Evolutionary conservation across 2,113 vertebrate genomes (phyloP), one percentile per base, ranked within the genome.

Genomic region (Onychorhynchus coronatus): DNA sequence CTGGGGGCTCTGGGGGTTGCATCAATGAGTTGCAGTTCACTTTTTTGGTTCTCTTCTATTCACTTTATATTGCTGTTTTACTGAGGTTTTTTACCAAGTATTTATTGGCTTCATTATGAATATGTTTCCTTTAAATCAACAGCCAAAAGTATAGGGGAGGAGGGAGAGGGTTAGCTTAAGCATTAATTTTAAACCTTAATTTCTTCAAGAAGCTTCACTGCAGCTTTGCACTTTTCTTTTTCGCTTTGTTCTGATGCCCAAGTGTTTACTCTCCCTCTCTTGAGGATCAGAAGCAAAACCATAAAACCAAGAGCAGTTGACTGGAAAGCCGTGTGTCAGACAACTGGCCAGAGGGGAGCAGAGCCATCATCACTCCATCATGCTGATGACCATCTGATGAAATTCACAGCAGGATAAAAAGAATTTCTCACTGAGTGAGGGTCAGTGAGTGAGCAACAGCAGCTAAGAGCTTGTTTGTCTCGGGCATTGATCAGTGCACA

Each of bases 391-490:
- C 84, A 79, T 78, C 75, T 80, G 61, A 88, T 84, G 47, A 56
- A 92, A 96, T 56, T 87, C 82, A 81, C 39, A 89, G 66, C 71
- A 42, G 46, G 49, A 85, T 56, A 70, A 83, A 88, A 85, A 58
- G 18, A 35, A 93, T 94, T 94, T 91, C 56, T 88, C 25, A 55
- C 61, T 17, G 59, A 65, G n/a, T 3, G 4, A 82, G 91, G 86
- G 87, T 61, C 88, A 91, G 73, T 19, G 61, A 93, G 63, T 52
- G 79, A 94, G 59, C 61, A 89, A 18, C 50, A 73, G 16, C 89
- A 95, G 58, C 65, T 87, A 81, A 91, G 76, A 89, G 75, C 33
- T 65, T 37, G 14, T 72, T 96, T 94, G 71, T 74, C 49, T 66
- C 14, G 12, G 73, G 44, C 73, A 89, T 35, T 75, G 92, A 88